Conservation (phyloP, 2,113 vertebrate species). For the Morone chrysops region DNA sequence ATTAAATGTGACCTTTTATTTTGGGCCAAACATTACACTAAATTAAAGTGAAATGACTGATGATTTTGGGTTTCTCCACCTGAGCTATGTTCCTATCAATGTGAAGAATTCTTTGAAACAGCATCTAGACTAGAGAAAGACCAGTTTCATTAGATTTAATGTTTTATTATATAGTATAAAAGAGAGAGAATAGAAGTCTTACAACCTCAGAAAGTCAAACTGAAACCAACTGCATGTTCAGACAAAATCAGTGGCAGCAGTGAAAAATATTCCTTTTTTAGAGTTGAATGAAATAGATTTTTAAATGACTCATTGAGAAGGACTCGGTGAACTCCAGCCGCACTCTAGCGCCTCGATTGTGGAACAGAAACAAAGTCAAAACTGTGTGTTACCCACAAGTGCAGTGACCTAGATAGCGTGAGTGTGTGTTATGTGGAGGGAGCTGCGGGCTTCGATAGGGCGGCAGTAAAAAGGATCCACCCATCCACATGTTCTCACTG, state of each 20-base stretch:
- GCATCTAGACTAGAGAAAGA: too few species aligned
- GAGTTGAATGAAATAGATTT: background rate
- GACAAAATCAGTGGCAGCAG: background rate
- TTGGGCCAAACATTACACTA: too few species aligned
- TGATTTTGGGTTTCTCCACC: too few species aligned
- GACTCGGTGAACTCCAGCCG: conserved; percentile 1
- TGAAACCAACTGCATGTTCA: background rate
- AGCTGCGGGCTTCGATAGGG: conserved; percentile 12
- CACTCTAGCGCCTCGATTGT: background rate
- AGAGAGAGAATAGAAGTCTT: too few species aligned
- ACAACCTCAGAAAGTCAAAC: background rate
- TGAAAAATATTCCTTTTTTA: background rate
- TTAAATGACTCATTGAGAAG: too few species aligned
- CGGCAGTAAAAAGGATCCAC: conserved; percentile 35
- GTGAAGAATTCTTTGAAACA: too few species aligned
- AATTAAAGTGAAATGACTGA: too few species aligned
- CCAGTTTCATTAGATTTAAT: too few species aligned
- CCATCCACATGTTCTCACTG: conserved; percentile 60
- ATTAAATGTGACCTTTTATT: too few species aligned
- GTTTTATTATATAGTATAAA: too few species aligned
- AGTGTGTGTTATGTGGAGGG: conserved; percentile 25
- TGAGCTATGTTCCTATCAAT: too few species aligned
- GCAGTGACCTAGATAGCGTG: conserved; percentile 62
- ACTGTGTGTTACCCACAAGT: conserved; percentile 14
- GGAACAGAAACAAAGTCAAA: conserved; percentile 15